Base-by-base conservation (phyloP, 2,888 invertebrate species). In the Plagiodera versicolora region DNA sequence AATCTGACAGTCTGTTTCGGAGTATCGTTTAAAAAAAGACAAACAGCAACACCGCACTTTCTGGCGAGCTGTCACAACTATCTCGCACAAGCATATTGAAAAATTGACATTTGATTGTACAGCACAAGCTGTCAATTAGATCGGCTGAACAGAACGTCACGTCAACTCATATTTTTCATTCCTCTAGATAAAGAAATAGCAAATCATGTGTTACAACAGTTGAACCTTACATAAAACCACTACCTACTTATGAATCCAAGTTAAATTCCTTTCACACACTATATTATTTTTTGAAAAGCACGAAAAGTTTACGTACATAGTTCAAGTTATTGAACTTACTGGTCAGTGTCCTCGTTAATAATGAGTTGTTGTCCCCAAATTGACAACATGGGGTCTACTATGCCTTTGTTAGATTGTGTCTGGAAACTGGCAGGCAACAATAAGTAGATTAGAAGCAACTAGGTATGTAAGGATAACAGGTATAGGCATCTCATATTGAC, bases 291-390 rank as follows among this genome's bases (percentile, higher is more conserved):
- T 24, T 24, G 4, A 24, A 24, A 24, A 24, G 24, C 24, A 24
- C 24, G 24, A 24, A 24, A 24, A 24, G 24, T 39, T 19, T 52
- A 52, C 17, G 20, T 39, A 39, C 14, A 55, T 20, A 55, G 58
- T 58, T 58, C 62, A 56, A 58, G 55, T 62, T 52, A 55, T 48
- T 46, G 58, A 81, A 93, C 94, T 92, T 92, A 95, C 94, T 94
- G 94, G 86, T 93, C 92, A 82, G 94, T 93, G 86, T 95, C 94
- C 90, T 94, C 94, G 90, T 93, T 94, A 85, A 94, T 92, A 87
- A 94, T 93, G 87, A 94, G 92, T 89, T 94, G 94, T 87, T 95
- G 94, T 85, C 94, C 95, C 95, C 95, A 95, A 86, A 95, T 95
- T 86, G 92, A 93, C 86, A 95, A 92, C 94, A 95, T 94, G 86